phyloP scores from a whole-genome alignment of 2,113 vertebrate genomes.

The Fulmarus glacialis region DNA sequence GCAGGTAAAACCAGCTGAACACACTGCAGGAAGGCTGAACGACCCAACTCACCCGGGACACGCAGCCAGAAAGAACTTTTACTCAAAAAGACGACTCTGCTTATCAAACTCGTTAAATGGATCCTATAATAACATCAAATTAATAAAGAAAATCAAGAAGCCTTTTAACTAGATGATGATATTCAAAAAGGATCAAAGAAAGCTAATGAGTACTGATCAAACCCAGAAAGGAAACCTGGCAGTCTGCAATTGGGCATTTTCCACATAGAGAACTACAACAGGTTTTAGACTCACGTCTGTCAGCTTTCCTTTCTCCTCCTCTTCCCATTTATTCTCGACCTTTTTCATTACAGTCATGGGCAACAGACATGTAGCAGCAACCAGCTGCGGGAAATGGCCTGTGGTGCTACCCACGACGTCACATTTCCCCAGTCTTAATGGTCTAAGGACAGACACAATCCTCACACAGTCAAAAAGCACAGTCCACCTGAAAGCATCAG shows the following conservation, averaged over 20 bases:
- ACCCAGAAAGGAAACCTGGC: not conserved
- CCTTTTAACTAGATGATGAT: not conserved
- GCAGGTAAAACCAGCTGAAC: not conserved
- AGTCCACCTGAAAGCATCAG: rapidly evolving
- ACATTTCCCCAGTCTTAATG: not conserved
- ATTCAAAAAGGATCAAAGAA: not conserved
- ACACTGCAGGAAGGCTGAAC: not conserved
- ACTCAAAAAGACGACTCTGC: rapidly evolving
- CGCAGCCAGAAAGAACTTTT: rapidly evolving
- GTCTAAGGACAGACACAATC: not conserved
- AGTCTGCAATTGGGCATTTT: not conserved
- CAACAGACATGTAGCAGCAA: not conserved
- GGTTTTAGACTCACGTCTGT: not conserved
- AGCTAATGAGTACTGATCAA: not conserved
- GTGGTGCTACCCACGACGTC: not conserved
- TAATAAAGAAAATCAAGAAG: not conserved
- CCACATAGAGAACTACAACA: not conserved
- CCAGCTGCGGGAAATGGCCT: not conserved
- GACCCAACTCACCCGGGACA: not conserved
- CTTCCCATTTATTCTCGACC: not conserved
- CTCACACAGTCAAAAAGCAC: not conserved
- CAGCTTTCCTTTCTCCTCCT: not conserved
- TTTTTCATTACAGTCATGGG: not conserved
- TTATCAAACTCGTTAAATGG: not conserved
- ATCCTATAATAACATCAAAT: not conserved